Percentiles rank a stretch among this genome's conserved stretches.
Conservation (phyloP, 2,888 invertebrate species). For the Calliopum simillimum region DNA sequence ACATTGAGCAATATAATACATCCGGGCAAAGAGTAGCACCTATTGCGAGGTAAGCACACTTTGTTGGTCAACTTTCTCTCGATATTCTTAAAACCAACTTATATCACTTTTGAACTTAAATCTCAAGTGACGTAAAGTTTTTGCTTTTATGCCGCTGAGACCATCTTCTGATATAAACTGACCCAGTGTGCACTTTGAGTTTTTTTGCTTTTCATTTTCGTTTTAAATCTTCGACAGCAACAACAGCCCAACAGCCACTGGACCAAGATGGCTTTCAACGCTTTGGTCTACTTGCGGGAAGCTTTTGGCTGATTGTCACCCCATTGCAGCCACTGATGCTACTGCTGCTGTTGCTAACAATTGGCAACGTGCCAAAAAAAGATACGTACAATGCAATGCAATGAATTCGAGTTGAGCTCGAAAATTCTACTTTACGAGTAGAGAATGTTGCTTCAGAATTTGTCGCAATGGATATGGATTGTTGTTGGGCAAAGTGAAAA, state of each 20-base stretch:
- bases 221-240: not conserved
- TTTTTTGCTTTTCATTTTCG: not conserved
- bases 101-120: no score
- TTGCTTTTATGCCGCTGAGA: no score
- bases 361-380: constrained; percentile 20
- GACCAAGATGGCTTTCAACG: constrained; percentile 8
- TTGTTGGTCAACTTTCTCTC: no score
- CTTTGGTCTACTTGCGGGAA: constrained; percentile 6
- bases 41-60: no score
- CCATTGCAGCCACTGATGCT: not conserved
- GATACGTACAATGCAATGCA: not conserved
- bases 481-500: not conserved
- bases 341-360: not conserved
- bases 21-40: no score
- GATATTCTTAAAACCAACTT: no score
- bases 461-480: constrained; percentile 1
- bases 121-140: no score
- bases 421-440: constrained; percentile 6
- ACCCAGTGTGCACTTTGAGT: no score
- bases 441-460: not conserved
- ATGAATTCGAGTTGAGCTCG: constrained; percentile 17
- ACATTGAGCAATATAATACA: no score
- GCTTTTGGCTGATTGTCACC: constrained; percentile 16
- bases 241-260: constrained; percentile 3
- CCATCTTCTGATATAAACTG: no score